Evolutionary conservation across 2,888 invertebrate species (phyloP), one percentile per base, ranked within the genome.

Genomic region (Choreutis nemorana): DNA sequence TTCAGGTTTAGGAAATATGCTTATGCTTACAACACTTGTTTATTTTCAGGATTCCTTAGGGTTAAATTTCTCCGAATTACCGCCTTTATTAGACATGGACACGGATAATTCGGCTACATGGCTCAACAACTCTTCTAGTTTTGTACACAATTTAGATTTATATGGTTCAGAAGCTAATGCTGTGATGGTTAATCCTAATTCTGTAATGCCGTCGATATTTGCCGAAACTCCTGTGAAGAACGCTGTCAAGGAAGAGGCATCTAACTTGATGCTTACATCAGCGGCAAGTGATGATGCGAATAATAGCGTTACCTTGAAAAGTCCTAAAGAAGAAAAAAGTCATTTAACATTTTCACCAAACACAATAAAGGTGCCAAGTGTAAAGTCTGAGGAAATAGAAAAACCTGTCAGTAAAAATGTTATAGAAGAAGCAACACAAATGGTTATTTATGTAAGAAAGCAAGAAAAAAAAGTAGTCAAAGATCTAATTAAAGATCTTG

Each of bases 101-200:
- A 87, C 87, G 34, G 83, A 81, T 41, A 81, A 80, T 42, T 77
- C 75, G n/a, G 78, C 83, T 30, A 77, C 81, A 35, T 83, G 82
- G 79, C 77, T 83, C 48, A 81, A 81, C 48, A 83, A 83, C 50
- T 81, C 84, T 31, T 80, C 84, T 26, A 84, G 82, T 64, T 83
- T 84, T 44, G 85, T 86, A 44, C 84, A 86, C 53, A 84, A 85
- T 55, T 64, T 87, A 45, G 88, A 87, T 57, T 79, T 87, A 42
- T 85, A 83, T 50, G 83, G 85, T 14, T 84, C 84, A 6, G 90
- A 90, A 54, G 87, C 87, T 23, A 85, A 85, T 36, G 86, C 87
- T 8, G 87, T 91, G 40, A 87, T 94, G 84, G 94, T 94, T 3
- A 94, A 94, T 71, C 94, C 94, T 3, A 93, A 91, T 53, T 91